These are phyloP conservation scores for Henricia sp. DNA, from an alignment of 53 echinoderm and acorn worm genomes.

Conservation along the genomic window DNA sequence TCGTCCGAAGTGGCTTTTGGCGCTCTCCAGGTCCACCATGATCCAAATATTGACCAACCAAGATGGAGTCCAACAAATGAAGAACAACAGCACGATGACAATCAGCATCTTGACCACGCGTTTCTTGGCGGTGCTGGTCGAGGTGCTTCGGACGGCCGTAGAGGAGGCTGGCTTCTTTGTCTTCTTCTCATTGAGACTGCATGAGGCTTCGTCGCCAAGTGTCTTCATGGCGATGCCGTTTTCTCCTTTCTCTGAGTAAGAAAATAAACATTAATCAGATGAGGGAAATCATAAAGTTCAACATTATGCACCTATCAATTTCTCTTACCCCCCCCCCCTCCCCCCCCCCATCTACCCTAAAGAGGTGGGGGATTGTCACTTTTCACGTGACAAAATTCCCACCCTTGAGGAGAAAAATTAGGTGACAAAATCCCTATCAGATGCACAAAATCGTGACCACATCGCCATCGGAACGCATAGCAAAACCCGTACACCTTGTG, in stretches of 20 bases:
- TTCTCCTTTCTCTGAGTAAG: constrained; percentile 79
- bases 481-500: too few species aligned
- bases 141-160: constrained; percentile 69
- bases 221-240: constrained; percentile 86
- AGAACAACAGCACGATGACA: constrained; percentile 85
- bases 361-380: too few species aligned
- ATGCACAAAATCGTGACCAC: too few species aligned
- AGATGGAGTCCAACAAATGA: constrained; percentile 91
- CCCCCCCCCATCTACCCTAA: too few species aligned
- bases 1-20: constrained; percentile 26
- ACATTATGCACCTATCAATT: too few species aligned
- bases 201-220: constrained; percentile 45
- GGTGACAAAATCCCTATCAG: too few species aligned
- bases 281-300: too few species aligned
- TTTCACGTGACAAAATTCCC: too few species aligned
- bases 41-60: constrained; percentile 90
- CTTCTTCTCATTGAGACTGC: constrained; percentile 14
- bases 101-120: constrained; percentile 93
- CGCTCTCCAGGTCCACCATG: constrained; percentile 52
- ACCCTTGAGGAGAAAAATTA: too few species aligned
- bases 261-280: too few species aligned
- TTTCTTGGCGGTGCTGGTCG: constrained; percentile 79
- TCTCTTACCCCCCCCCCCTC: too few species aligned
- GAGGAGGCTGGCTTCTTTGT: constrained; percentile 50
- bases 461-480: too few species aligned